Conservation (phyloP, 2,797 vertebrate genomes). For the Pteropus rufus region DNA sequence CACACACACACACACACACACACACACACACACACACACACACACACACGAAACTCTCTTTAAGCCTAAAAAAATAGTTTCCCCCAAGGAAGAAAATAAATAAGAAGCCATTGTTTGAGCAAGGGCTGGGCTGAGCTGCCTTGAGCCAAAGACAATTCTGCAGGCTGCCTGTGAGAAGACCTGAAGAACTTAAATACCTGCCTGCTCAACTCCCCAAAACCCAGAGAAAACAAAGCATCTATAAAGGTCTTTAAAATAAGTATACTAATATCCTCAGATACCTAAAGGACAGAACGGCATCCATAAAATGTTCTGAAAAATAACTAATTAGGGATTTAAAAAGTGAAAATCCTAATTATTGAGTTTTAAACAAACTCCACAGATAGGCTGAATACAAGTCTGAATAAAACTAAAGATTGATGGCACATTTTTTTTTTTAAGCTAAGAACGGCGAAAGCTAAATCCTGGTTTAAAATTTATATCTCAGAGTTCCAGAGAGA, state of each 20-base stretch:
- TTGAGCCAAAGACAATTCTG: neutral
- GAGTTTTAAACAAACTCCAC: neutral
- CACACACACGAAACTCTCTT: neutral
- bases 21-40: no score
- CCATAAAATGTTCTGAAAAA: neutral
- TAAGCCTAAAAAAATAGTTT: neutral
- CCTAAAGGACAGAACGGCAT: neutral
- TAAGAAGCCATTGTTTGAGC: neutral
- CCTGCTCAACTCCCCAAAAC: rapidly evolving
- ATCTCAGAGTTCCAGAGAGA: neutral
- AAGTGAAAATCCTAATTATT: slow-evolving; percentile 12
- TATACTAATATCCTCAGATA: neutral
- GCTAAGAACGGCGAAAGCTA: neutral
- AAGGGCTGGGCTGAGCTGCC: neutral
- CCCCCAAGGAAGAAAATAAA: neutral
- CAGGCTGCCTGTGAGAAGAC: neutral
- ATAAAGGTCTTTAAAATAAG: neutral
- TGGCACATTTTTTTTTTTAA: neutral
- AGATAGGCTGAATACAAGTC: neutral
- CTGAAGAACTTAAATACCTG: neutral
- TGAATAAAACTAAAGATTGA: neutral
- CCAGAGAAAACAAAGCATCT: neutral
- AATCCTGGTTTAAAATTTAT: neutral
- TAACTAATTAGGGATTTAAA: neutral
- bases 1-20: no score